A percentile compares a stretch with the other conserved stretches of the same genome.
These are phyloP conservation scores for Meda fulgida DNA, from an alignment of 2,797 vertebrate genomes.

Conservation along the genomic window DNA sequence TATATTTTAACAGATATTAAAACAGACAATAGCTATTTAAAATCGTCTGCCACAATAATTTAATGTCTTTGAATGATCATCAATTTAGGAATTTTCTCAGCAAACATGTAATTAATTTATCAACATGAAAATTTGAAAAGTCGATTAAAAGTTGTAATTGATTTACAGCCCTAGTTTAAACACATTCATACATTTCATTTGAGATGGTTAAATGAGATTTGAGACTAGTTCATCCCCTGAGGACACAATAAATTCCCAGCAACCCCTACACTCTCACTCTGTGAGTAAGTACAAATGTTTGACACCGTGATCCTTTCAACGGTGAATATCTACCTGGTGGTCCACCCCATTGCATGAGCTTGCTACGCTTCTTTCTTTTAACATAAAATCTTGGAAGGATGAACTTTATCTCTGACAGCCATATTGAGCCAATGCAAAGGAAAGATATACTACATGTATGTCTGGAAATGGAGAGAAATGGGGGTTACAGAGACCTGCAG, in stretches of 20 bases:
- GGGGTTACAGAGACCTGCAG: conserved; percentile 50
- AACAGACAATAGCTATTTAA: neutral
- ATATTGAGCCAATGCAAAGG: conserved; percentile 58
- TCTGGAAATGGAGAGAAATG: conserved; percentile 47
- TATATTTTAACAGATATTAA: no score
- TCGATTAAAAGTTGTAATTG: neutral
- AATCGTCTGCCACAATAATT: neutral
- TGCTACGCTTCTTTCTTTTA: conserved; percentile 32
- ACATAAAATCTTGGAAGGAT: conserved; percentile 52
- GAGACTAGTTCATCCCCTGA: conserved; percentile 21
- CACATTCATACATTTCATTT: neutral
- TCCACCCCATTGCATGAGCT: neutral
- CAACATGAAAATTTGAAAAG: neutral
- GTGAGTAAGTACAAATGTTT: conserved; percentile 25
- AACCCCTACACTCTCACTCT: neutral
- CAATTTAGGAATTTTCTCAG: no score
- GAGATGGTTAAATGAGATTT: conserved; percentile 10
- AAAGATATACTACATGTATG: conserved; percentile 34
- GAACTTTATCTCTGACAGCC: conserved; percentile 64
- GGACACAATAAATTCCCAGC: conserved; percentile 22
- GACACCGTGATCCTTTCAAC: conserved; percentile 9
- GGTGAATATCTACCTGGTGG: neutral
- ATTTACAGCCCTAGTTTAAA: neutral
- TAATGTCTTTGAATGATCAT: no score
- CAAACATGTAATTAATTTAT: neutral